Conservation (phyloP, 1,140 invertebrate genomes). For the Yoshiicerus persimilis region DNA sequence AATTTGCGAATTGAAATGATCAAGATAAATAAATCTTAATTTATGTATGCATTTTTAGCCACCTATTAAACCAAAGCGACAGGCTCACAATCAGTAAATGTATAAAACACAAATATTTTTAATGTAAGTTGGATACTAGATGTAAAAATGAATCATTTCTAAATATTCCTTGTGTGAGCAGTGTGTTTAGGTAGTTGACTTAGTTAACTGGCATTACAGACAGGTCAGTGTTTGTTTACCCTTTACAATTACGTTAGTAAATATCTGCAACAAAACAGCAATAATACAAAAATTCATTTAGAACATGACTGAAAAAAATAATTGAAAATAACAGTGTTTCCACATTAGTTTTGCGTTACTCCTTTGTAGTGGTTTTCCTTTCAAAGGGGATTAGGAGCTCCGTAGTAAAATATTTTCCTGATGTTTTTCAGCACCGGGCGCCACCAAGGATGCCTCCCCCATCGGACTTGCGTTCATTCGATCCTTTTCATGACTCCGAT, state of each 20-base stretch:
- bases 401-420: background rate
- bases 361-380: background rate
- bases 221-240: background rate
- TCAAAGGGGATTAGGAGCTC: background rate
- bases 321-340: background rate
- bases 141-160: background rate
- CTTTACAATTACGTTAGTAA: background rate
- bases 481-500: slow-evolving; percentile 40
- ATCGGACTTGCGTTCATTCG: slow-evolving; percentile 38
- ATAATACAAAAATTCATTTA: too few relatives aligned
- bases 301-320: background rate
- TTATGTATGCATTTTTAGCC: background rate
- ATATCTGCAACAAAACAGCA: too few relatives aligned
- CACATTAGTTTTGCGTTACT: background rate
- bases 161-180: background rate
- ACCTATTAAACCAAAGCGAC: background rate
- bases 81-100: background rate
- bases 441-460: slow-evolving; percentile 34
- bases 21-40: too few relatives aligned
- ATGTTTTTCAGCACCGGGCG: slow-evolving; percentile 6
- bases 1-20: too few relatives aligned
- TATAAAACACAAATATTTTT: background rate
- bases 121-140: background rate
- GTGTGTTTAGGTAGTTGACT: background rate
- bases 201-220: background rate